Base-by-base conservation (phyloP, 2,797 vertebrate species). In the Melanotaenia trifasciata region DNA sequence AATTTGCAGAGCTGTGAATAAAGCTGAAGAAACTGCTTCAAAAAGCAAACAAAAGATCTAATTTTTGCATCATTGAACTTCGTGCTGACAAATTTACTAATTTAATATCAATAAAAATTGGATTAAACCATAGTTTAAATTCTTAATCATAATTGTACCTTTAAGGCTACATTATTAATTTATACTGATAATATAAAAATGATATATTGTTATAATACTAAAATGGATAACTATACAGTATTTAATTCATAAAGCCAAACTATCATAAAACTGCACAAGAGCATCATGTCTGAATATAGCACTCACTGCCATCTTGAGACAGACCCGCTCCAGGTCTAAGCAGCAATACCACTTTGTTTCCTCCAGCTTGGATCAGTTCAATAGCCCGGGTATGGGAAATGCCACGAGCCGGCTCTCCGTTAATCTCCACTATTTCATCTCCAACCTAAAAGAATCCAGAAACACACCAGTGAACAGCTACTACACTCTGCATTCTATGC, bases 371-470 rank as follows among this genome's bases (percentile, higher is more conserved):
- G 83, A 99, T 99, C 83, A 99, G 94, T 85, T 99, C 98, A 32
- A 99, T 99, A 54, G 98, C 98, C 64, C 98, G 93, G 0, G 98
- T 99, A 50, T 99, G 98, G 70, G 97, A 98, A 87, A 99, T 98
- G 61, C 98, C 98, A 73, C 98, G 97, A 1, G 98, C 98, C 9
- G 97, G 96, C 65, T 99, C 98, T 24, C 97, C 96, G 2, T 99
- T 99, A 74, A 99, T 99, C 93, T 99, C 98, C 82, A 99, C 98
- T 32, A 99, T 99, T 90, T 99, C 98, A 93, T 99, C 98, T 61
- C 98, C 98, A 59, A 99, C 98, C 98, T 99, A 89, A 81, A 4
- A 64, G 24, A 58, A 63, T 38, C 79, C 76, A 78, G 72, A 89
- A 60, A 63, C 28, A 45, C 32, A 62, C 5, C 16, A n/a, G 33